phyloP scores from a whole-genome alignment of 2,797 vertebrate species.

The Neosalanx taihuensis region DNA sequence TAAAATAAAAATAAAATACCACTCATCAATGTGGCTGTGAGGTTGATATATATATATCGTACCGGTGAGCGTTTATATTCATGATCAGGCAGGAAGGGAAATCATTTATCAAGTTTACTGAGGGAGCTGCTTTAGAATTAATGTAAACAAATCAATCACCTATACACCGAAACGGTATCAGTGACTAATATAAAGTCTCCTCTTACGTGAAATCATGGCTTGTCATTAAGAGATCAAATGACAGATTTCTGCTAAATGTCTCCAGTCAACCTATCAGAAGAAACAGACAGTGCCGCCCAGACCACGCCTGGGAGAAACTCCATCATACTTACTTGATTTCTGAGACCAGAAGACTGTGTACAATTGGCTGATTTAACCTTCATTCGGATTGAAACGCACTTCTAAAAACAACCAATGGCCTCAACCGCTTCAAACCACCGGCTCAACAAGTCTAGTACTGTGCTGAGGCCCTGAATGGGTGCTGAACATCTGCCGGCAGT shows the following conservation, averaged over 20 bases:
- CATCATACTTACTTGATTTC: conserved; percentile 7
- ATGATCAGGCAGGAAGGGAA: not conserved
- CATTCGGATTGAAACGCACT: not conserved
- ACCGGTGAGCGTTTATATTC: not conserved
- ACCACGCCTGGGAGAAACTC: not conserved
- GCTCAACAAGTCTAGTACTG: not conserved
- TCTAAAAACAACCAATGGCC: not conserved
- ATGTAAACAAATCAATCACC: not conserved
- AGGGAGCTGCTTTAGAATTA: not conserved
- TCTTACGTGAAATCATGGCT: not conserved
- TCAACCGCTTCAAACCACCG: not conserved
- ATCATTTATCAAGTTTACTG: too few species aligned
- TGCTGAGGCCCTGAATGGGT: not conserved
- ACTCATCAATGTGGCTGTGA: not conserved
- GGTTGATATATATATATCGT: not conserved
- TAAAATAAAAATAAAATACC: not conserved
- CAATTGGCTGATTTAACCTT: not conserved
- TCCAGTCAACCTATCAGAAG: not conserved
- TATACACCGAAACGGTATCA: not conserved
- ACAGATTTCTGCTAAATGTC: not conserved
- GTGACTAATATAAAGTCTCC: not conserved
- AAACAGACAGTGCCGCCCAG: too few species aligned
- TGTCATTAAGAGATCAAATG: not conserved
- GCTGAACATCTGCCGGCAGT: not conserved
- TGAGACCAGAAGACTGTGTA: not conserved